Evolutionary conservation across 2,797 vertebrate genomes (phyloP), one percentile per base, ranked within the genome.

Genomic region (Sebastes iracundus): DNA sequence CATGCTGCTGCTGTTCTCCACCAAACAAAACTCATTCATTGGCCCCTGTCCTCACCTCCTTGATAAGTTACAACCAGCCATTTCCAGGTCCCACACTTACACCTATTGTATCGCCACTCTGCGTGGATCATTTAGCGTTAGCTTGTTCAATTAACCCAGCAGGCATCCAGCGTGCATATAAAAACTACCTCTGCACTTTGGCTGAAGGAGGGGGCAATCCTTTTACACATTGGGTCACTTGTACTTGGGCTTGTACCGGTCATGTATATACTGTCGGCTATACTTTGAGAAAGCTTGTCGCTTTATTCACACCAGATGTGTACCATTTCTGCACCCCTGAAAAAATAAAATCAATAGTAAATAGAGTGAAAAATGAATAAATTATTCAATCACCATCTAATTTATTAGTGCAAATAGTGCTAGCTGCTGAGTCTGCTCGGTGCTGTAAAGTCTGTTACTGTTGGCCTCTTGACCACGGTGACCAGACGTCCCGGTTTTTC

Each of bases 1-100:
- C 85, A 88, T 87, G 72, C 88, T 90, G 89, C 87, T 81, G 79
- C 82, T 72, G 78, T 71, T 90, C 80, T 83, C 67, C 76, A 77
- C 25, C 30, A 74, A 82, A 75, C 77, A 65, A 81, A 87, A 66
- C 66, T 71, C 66, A 33, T 81, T 73, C 63, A 6, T 53, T 20
- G 80, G 68, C 77, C 42, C 58, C 66, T 46, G 87, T 79, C 72
- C 38, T 83, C 81, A 84, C 79, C 86, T 74, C 67, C 42, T 59
- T 27, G 55, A 77, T 73, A 75, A 78, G 68, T 83, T 82, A 82
- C 77, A 86, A 61, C 53, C 61, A 49, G 49, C 4, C 23, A 33
- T 72, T 83, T 87, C 66, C 88, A 83, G 80, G 80, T 86, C 70
- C 46, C 60, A 69, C 79, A 68, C 79, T 72, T 59, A 22, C 75